phyloP scores from a whole-genome alignment of 2,797 vertebrate species.

The Tadarida brasiliensis region DNA sequence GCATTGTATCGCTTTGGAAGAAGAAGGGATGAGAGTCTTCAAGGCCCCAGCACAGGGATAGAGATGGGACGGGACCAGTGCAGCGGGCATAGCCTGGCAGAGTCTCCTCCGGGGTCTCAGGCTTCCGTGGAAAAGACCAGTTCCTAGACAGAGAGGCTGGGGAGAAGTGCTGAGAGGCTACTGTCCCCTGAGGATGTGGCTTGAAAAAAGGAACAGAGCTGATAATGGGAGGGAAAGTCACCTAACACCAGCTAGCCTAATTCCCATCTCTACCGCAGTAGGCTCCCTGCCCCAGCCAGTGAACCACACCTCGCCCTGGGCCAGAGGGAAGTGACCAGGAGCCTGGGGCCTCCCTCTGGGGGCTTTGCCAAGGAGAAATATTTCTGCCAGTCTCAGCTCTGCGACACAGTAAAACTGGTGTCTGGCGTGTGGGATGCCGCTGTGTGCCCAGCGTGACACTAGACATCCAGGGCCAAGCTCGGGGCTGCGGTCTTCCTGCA shows the following conservation, averaged over 20 bases:
- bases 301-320: background rate
- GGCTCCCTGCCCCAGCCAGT: background rate
- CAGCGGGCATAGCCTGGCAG: fast-evolving
- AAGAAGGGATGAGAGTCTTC: too few species aligned
- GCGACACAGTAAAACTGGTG: fast-evolving
- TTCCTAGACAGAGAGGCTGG: background rate
- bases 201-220: background rate
- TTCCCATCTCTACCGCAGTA: fast-evolving
- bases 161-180: background rate
- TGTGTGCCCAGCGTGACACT: background rate
- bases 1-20: background rate
- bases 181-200: fast-evolving
- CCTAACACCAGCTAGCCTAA: fast-evolving
- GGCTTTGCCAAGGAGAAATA: background rate
- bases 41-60: too few species aligned
- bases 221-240: background rate
- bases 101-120: background rate
- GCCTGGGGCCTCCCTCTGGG: background rate
- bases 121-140: background rate
- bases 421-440: background rate
- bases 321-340: background rate
- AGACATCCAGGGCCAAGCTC: background rate
- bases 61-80: fast-evolving
- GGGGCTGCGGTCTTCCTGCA: background rate
- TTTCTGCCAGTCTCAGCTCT: fast-evolving